Evolutionary conservation across 2,113 vertebrate species (phyloP), one percentile per base, ranked within the genome.

Genomic region (Percina caprodes): DNA sequence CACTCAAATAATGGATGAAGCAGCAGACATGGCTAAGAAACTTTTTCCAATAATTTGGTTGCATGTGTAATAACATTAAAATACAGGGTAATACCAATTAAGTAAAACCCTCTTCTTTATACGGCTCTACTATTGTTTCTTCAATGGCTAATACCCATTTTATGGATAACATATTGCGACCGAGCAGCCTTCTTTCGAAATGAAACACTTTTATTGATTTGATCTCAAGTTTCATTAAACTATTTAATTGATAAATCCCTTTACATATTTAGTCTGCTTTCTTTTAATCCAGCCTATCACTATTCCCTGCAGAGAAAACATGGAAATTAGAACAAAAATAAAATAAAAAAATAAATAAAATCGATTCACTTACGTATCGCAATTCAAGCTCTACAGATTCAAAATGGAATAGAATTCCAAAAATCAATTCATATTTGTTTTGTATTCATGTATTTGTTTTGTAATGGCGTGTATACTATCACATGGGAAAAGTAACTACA

Each of bases 281-380:
- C 19, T 70, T 77, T 59, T 35, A 52, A 23, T 66, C 15, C n/a
- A 55, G 69, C 60, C 24, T 56, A 55, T 65, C 24, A 7, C 70
- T 19, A 58, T 35, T 80, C 66, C 63, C 79, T 10, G 42, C 69
- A 68, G 84, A 89, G 54, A 26, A 55, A 86, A 83, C 80, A 46
- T 63, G 71, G 56, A 71, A 65, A 62, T 30, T 30, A n/a, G n/a
- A n/a, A n/a, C n/a, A n/a, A n/a, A n/a, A 2, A 30, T 2, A 30
- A 30, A 30, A 30, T 30, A 30, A 2, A 2, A 30, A 30, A 30
- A 30, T 30, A 30, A 30, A 2, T 2, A 30, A 30, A 2, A 30
- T 30, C 26, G 3, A 30, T 30, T 30, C 26, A 3, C 26, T 2
- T 30, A 2, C 3, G 26, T 30, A 30, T 3, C 26, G 2, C 26